These are phyloP conservation scores for Nicator chloris DNA, from an alignment of 2,113 vertebrate genomes.

Conservation along the genomic window DNA sequence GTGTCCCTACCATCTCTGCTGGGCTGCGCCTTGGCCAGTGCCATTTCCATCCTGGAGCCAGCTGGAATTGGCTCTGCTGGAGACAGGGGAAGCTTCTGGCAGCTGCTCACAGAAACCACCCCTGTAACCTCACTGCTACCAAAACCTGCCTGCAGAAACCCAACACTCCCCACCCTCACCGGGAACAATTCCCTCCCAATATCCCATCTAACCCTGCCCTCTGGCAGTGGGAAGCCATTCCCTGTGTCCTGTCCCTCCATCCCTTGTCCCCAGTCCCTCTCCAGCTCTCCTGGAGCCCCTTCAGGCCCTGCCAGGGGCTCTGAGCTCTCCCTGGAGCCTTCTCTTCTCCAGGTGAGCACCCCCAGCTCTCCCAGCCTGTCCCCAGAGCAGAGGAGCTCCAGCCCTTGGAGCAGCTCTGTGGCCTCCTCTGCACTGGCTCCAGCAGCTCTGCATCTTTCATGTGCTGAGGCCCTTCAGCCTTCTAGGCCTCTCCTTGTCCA, in stretches of 20 bases:
- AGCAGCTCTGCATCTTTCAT: background rate
- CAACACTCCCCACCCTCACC: background rate
- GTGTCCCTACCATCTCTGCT: background rate
- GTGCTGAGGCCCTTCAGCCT: background rate
- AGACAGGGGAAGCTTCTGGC: background rate
- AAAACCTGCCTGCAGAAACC: background rate
- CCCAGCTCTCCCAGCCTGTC: background rate
- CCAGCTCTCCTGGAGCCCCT: background rate
- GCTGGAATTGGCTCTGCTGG: background rate
- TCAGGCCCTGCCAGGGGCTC: background rate
- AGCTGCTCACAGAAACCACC: background rate
- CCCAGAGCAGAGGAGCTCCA: background rate
- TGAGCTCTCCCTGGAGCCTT: background rate
- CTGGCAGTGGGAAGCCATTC: background rate
- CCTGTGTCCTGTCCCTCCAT: background rate
- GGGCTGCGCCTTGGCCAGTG: background rate
- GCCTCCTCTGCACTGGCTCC: background rate
- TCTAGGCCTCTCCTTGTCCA: background rate
- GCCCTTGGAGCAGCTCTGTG: background rate
- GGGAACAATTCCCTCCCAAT: background rate
- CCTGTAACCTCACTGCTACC: background rate
- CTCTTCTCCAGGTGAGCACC: background rate
- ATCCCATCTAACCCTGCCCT: background rate
- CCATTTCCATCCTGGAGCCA: background rate
- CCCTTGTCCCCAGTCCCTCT: background rate